Evolutionary conservation across 2,113 vertebrate species (phyloP).

Genomic region (Upupa epops): DNA sequence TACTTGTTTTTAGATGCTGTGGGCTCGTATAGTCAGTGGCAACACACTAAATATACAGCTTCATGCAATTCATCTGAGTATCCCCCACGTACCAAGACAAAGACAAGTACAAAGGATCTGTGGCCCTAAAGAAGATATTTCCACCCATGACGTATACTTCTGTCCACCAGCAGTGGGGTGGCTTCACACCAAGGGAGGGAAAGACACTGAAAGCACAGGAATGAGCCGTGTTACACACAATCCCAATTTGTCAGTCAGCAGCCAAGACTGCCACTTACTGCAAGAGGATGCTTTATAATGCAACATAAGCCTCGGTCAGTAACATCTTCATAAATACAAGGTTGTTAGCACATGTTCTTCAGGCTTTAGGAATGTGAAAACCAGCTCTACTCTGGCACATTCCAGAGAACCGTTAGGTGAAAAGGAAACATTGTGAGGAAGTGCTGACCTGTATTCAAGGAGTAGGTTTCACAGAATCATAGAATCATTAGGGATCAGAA

Average conservation of each 20-base stretch:
- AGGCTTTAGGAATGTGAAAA: background rate
- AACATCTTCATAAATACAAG: background rate
- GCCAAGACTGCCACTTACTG: background rate
- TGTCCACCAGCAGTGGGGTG: background rate
- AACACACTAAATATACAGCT: conserved; percentile 40
- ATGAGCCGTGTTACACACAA: background rate
- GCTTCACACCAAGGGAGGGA: background rate
- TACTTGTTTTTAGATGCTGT: conserved; percentile 57
- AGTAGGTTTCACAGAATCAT: background rate
- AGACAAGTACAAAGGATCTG: background rate
- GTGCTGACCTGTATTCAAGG: background rate
- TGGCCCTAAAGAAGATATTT: background rate
- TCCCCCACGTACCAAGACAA: background rate
- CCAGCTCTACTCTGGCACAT: fast-evolving
- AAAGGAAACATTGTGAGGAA: background rate
- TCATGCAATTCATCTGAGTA: background rate
- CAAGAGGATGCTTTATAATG: background rate
- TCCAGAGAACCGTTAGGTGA: background rate
- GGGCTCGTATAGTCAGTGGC: conserved; percentile 8
- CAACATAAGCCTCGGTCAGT: background rate
- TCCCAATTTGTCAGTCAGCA: background rate
- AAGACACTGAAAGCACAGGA: background rate
- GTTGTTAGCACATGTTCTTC: background rate
- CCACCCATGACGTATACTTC: background rate
- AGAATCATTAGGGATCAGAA: no score